These are phyloP conservation scores for Sardina pilchardus DNA, from an alignment of 2,113 vertebrate species.

Conservation along the genomic window DNA sequence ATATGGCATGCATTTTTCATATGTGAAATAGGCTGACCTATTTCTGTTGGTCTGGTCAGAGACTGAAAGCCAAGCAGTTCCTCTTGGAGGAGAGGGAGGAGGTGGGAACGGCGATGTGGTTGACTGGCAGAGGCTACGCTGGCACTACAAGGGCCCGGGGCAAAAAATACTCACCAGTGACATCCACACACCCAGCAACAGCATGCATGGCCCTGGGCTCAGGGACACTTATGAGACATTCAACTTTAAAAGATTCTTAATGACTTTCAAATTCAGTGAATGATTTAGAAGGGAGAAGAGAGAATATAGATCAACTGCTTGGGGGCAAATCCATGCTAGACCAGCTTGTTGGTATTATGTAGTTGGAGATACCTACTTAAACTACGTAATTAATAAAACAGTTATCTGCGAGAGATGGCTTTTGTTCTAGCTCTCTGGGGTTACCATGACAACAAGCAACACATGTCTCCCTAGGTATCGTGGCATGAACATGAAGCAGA, in stretches of 20 bases:
- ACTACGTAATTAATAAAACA: slow-evolving; percentile 13
- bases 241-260: not conserved
- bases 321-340: not conserved
- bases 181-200: not conserved
- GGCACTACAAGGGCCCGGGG: not conserved
- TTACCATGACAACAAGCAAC: slow-evolving; percentile 20
- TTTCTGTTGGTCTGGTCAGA: slow-evolving; percentile 61
- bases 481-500: not conserved
- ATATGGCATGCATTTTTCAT: slow-evolving; percentile 66
- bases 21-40: slow-evolving; percentile 62
- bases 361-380: not conserved
- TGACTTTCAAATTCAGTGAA: slow-evolving; percentile 7
- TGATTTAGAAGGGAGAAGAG: slow-evolving; percentile 1
- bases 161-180: slow-evolving; percentile 5
- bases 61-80: slow-evolving; percentile 38
- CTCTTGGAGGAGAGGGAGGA: slow-evolving; percentile 35
- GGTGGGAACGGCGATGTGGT: slow-evolving; percentile 55
- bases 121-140: slow-evolving; percentile 36
- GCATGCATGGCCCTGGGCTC: not conserved
- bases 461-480: not conserved
- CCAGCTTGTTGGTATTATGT: not conserved
- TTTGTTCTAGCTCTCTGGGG: not conserved
- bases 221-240: not conserved
- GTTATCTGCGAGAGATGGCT: not conserved
- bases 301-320: not conserved